Conservation (phyloP, 2,888 invertebrate genomes). For the Drosophila mimetica region DNA sequence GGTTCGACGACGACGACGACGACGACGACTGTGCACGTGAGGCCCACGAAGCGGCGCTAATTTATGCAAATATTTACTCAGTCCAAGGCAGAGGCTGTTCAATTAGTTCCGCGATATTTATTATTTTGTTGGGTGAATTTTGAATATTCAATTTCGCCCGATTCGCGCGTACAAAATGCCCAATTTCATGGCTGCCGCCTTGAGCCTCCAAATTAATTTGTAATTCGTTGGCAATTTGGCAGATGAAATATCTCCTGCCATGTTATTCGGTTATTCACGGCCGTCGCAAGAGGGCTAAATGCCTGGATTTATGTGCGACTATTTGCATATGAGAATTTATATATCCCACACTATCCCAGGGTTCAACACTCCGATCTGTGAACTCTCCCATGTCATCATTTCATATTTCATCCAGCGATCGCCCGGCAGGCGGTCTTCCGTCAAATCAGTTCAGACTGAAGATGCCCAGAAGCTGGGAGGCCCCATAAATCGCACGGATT, state of each 20-base stretch:
- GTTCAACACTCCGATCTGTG: conserved; percentile 19
- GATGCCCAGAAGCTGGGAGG: conserved; percentile 48
- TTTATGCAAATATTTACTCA: conserved; percentile 83
- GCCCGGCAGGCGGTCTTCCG: conserved; percentile 29
- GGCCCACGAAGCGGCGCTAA: conserved; percentile 74
- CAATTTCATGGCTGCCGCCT: conserved; percentile 67
- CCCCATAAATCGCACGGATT: conserved; percentile 49
- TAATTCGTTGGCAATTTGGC: conserved; percentile 81
- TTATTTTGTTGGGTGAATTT: conserved; percentile 76
- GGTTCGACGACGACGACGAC: conserved; percentile 3
- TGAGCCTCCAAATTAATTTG: conserved; percentile 80
- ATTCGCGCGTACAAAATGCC: conserved; percentile 54
- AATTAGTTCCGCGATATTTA: conserved; percentile 82
- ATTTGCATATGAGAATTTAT: conserved; percentile 9
- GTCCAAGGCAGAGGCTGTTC: conserved; percentile 59
- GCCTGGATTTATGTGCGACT: conserved; percentile 71
- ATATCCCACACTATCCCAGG: conserved; percentile 1
- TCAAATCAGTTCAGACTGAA: conserved; percentile 49
- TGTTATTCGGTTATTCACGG: conserved; percentile 45
- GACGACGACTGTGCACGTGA: conserved; percentile 68
- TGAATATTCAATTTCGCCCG: conserved; percentile 77
- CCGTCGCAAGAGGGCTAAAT: conserved; percentile 41
- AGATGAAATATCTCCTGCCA: conserved; percentile 64
- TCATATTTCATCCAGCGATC: conserved; percentile 34
- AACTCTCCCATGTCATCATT: conserved; percentile 38